Base-by-base conservation (phyloP, 2,888 invertebrate species). In the Coremacera marginata region DNA sequence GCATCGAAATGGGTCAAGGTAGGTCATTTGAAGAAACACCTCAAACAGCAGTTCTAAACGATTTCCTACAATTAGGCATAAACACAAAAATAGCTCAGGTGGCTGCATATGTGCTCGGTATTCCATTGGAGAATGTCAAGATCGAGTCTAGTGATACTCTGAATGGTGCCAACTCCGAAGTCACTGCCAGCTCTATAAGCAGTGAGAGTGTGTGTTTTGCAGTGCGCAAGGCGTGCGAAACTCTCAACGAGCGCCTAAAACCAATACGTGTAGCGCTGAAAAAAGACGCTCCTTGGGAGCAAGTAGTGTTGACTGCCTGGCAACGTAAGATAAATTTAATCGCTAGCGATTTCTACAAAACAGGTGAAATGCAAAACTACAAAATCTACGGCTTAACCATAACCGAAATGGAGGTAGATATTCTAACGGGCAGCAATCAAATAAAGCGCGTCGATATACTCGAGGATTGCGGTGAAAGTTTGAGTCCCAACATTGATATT, bases 1-100 rank as follows among this genome's bases (percentile, higher is more conserved):
- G 94, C 0, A 90, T 93, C 52, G 94, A 95, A 90, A 92, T 93
- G 83, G 96, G 96, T 0, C 96, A 96, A 90, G 96, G 95, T 82
- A 77, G n/a, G 16, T 19, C n/a, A 0, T 57, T 57, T n/a, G 70
- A 2, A n/a, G n/a, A 49, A 9, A 22, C 16, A 25, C 7, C 22
- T 16, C 22, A 44, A 22, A 22, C 22, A n/a, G 31, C 19, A 9
- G 25, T 49, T 14, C 25, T 49, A 5, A 19, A 14, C 37, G 5
- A 0, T 52, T n/a, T 27, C 37, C n/a, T 8, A 37, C 5, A 22
- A 25, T 1, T 9, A 83, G 83, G 83, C 0, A 81, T 85, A 77
- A 85, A 92, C 78, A 94, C 94, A 0, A 94, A 94, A 90, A 92
- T 90, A 3, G 92, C 93, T 11, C 95, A 95, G 91, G 94, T 94